Evolutionary conservation across 2,888 invertebrate genomes (phyloP), one percentile per base, ranked within the genome.

Genomic region (Andrena bicolor): DNA sequence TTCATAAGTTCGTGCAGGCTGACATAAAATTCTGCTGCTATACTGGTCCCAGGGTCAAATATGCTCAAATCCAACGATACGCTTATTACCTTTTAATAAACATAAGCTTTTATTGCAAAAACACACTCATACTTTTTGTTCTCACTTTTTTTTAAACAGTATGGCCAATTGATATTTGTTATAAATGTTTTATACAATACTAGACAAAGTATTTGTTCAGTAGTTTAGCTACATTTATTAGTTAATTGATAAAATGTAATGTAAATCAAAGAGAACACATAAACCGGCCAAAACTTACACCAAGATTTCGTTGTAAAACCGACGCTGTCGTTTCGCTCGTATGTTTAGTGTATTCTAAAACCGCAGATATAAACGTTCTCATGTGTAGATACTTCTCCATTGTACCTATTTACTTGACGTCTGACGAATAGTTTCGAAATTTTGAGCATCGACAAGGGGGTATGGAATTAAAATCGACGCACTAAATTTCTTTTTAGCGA

Each of bases 21-120:
- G 61, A 96, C 95, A 92, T 96, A 97, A 94, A 97, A 96, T 61
- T 96, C 95, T 66, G 96, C 95, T 1, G 96, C 95, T 86, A 96
- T 95, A 23, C 95, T 95, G 4, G 95, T 95, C 23, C 96, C 96
- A 49, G 96, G 96, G 79, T 96, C 96, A 91, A 97, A 97, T 89
- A 96, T 95, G 83, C 95, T 95, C 7, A 96, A 90, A 90, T 97
- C 96, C 87, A 96, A 95, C 26, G 96, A 95, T 66, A 95, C 95
- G 72, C 96, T 95, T 88, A 96, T 95, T 26, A 96, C 94, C 96
- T 96, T 65, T 77, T 1, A 53, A 66, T 83, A 58, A 70, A 83
- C 7, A 76, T 2, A 77, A 66, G 65, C 72, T 75, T 73, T 32
- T 71, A 7, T 66, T 75, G 32, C 63, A 41, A 56, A 51, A 20